phyloP scores from a whole-genome alignment of 2,888 invertebrate genomes.

The Lutraria lutraria region DNA sequence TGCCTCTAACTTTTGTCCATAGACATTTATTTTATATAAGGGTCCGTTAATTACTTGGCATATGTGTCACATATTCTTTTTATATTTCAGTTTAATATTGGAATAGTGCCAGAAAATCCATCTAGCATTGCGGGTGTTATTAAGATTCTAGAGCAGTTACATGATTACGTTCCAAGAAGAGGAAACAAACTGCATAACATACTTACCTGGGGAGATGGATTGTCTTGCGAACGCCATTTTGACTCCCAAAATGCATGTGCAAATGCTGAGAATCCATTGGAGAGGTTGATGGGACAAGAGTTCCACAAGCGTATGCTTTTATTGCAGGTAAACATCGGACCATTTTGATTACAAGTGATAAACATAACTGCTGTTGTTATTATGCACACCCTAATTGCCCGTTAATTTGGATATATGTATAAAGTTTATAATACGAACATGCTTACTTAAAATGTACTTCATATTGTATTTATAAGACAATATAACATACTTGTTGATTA shows the following conservation, averaged over 20 bases:
- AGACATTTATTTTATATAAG: too few relatives aligned
- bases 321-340: constrained; percentile 56
- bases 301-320: constrained; percentile 67
- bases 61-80: too few relatives aligned
- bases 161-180: constrained; percentile 62
- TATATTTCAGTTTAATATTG: constrained; percentile 61
- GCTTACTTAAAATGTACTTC: too few relatives aligned
- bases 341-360: background rate
- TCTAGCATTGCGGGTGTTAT: constrained; percentile 64
- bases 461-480: too few relatives aligned
- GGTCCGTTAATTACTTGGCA: too few relatives aligned
- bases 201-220: constrained; percentile 58
- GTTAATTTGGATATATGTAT: background rate
- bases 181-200: constrained; percentile 12
- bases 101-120: constrained; percentile 61
- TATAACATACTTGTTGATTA: too few relatives aligned
- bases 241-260: constrained; percentile 58
- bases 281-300: constrained; percentile 63
- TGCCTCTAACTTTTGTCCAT: too few relatives aligned
- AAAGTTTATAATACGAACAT: too few relatives aligned
- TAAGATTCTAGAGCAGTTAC: constrained; percentile 60
- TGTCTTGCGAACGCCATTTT: constrained; percentile 63
- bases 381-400: background rate
- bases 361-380: too few relatives aligned
- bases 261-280: constrained; percentile 32